A percentile compares a stretch with the other conserved stretches of the same genome.
Evolutionary conservation across 2,797 vertebrate genomes (phyloP).

Genomic region (Picus viridis): DNA sequence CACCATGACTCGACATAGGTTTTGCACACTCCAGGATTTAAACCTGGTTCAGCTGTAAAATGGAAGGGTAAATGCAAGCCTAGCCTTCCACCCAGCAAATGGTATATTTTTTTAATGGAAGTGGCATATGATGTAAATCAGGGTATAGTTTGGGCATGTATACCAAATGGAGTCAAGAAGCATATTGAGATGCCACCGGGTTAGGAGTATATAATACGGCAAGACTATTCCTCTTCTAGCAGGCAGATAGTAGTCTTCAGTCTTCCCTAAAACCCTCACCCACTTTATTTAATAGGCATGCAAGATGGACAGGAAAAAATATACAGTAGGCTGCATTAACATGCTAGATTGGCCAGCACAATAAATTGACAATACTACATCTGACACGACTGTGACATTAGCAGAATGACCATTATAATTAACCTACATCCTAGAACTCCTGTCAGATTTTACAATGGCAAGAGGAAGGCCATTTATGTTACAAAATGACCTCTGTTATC

Average conservation of each 20-base stretch:
- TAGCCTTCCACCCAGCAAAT: not conserved
- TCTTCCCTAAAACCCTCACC: slow-evolving; percentile 26
- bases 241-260: slow-evolving; percentile 60
- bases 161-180: not conserved
- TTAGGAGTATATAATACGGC: slow-evolving; percentile 15
- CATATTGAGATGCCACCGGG: not conserved
- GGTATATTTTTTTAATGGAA: not conserved
- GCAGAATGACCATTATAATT: slow-evolving; percentile 66
- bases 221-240: slow-evolving; percentile 32
- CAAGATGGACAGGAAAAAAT: not conserved
- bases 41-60: not conserved
- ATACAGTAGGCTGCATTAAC: slow-evolving; percentile 49
- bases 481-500: slow-evolving; percentile 50
- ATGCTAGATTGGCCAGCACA: slow-evolving; percentile 47
- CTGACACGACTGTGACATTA: slow-evolving; percentile 57
- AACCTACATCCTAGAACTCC: slow-evolving; percentile 52
- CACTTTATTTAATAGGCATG: slow-evolving; percentile 45
- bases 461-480: slow-evolving; percentile 45
- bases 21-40: not conserved
- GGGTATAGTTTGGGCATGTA: not conserved
- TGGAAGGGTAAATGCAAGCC: not conserved
- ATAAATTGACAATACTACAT: slow-evolving; percentile 52
- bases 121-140: not conserved
- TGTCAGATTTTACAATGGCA: slow-evolving; percentile 56
- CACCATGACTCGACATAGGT: not conserved